These are phyloP conservation scores for Etheostoma nigrum DNA, from an alignment of 2,797 vertebrate genomes.

Conservation along the genomic window DNA sequence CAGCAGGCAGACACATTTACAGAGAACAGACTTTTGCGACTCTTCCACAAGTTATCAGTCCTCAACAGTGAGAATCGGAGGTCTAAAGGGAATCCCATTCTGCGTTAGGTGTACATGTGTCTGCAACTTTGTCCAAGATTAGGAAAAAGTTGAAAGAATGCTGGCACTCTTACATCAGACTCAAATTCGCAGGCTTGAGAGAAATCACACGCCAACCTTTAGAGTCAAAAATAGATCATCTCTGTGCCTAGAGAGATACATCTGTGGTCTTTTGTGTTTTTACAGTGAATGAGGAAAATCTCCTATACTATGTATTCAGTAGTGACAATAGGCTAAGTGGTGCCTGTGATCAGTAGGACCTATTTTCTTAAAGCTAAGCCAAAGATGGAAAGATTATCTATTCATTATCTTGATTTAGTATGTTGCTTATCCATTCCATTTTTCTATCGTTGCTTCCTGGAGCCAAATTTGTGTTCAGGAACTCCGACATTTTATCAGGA, in stretches of 20 bases:
- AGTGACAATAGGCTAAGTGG: slow-evolving; percentile 7
- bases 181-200: slow-evolving; percentile 41
- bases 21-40: slow-evolving; percentile 1
- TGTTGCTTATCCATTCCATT: not conserved
- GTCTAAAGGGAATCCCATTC: slow-evolving; percentile 32
- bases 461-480: slow-evolving; percentile 25
- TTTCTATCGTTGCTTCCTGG: slow-evolving; percentile 3
- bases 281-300: slow-evolving; percentile 16
- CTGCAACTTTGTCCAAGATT: slow-evolving; percentile 31
- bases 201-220: slow-evolving; percentile 35
- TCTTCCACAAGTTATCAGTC: not conserved
- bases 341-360: not conserved
- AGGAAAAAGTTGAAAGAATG: slow-evolving; percentile 9
- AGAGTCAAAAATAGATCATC: slow-evolving; percentile 38
- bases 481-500: slow-evolving; percentile 17
- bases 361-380: not conserved
- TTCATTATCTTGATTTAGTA: slow-evolving; percentile 5
- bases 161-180: slow-evolving; percentile 16
- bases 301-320: not conserved
- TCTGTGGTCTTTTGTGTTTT: slow-evolving; percentile 48
- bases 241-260: slow-evolving; percentile 25
- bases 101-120: slow-evolving; percentile 32
- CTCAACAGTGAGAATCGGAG: not conserved
- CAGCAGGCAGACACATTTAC: slow-evolving; percentile 24
- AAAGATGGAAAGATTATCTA: not conserved